Evolutionary conservation across 1,140 invertebrate species (phyloP).

Genomic region (Drosophila pectinifera): DNA sequence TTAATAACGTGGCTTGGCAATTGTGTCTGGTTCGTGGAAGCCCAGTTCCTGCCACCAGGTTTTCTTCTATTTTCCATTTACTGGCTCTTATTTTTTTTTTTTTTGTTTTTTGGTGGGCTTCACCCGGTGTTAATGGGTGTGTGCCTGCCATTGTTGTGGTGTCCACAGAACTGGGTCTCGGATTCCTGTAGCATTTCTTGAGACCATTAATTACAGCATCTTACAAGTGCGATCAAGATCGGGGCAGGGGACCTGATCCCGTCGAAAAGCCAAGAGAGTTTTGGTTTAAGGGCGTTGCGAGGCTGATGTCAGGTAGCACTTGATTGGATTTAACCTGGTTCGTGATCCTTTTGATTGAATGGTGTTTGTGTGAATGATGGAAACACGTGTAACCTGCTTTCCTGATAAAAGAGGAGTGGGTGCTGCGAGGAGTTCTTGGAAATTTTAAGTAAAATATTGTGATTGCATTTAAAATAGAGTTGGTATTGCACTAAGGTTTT

Average conservation of each 20-base stretch:
- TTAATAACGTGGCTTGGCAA: conserved; percentile 73
- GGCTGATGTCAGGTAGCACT: conserved; percentile 60
- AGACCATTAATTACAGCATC: conserved; percentile 73
- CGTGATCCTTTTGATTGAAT: conserved; percentile 54
- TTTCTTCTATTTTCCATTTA: conserved; percentile 29
- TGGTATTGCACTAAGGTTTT: too few species aligned
- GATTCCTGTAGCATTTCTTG: conserved; percentile 8
- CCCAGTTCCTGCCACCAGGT: conserved; percentile 44
- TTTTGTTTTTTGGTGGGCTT: conserved; percentile 43
- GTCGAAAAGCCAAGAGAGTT: conserved; percentile 17
- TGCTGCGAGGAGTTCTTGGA: conserved; percentile 25
- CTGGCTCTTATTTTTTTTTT: conserved; percentile 4
- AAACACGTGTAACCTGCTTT: conserved; percentile 63
- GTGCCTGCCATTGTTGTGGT: conserved; percentile 69
- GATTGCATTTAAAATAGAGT: not conserved
- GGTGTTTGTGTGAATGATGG: conserved; percentile 47
- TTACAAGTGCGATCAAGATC: conserved; percentile 58
- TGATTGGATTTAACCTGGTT: conserved; percentile 43
- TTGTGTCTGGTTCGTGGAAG: conserved; percentile 66
- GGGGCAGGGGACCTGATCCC: conserved; percentile 12
- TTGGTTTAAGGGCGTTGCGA: conserved; percentile 35
- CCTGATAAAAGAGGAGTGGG: conserved; percentile 30
- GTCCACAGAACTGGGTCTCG: conserved; percentile 64
- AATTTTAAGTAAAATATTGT: not conserved
- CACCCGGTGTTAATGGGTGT: conserved; percentile 77